Evolutionary conservation across 2,888 invertebrate species (phyloP).

Genomic region (Cheilosia variabilis): DNA sequence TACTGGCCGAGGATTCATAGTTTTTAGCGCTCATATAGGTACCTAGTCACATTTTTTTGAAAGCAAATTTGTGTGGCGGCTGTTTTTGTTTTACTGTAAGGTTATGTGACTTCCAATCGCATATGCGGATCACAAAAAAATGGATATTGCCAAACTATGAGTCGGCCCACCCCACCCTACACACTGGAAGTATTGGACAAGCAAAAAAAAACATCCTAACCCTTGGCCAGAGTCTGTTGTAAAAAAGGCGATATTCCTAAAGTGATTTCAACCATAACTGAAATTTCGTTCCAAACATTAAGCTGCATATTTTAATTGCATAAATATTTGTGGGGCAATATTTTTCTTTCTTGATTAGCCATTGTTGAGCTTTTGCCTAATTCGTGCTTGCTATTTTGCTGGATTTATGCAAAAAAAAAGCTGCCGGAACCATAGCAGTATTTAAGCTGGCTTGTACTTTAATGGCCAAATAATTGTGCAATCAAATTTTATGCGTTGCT

Average conservation of each 20-base stretch:
- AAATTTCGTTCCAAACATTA: constrained; percentile 71
- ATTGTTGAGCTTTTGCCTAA: constrained; percentile 50
- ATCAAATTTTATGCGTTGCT: constrained; percentile 5
- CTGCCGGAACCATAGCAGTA: no score
- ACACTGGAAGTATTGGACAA: not conserved
- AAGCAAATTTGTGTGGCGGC: constrained; percentile 37
- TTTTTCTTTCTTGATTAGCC: constrained; percentile 72
- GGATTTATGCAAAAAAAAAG: constrained; percentile 31
- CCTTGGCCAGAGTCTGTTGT: constrained; percentile 34
- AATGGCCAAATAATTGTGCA: constrained; percentile 30
- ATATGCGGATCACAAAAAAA: constrained; percentile 31
- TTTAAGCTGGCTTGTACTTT: constrained; percentile 5
- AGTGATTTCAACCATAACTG: constrained; percentile 67
- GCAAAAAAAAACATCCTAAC: constrained; percentile 11
- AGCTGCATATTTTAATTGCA: constrained; percentile 73
- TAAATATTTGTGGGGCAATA: constrained; percentile 69
- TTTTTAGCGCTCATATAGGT: constrained; percentile 21
- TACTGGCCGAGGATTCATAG: constrained; percentile 40
- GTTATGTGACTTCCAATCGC: constrained; percentile 62
- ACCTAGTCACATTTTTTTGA: constrained; percentile 7
- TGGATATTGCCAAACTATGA: constrained; percentile 29
- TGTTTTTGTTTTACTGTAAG: constrained; percentile 38
- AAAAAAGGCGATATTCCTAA: constrained; percentile 46
- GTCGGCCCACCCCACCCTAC: not conserved
- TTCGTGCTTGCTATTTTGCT: constrained; percentile 40